phyloP scores from a whole-genome alignment of 1,140 invertebrate genomes.

The Rhagoletis zephyria region DNA sequence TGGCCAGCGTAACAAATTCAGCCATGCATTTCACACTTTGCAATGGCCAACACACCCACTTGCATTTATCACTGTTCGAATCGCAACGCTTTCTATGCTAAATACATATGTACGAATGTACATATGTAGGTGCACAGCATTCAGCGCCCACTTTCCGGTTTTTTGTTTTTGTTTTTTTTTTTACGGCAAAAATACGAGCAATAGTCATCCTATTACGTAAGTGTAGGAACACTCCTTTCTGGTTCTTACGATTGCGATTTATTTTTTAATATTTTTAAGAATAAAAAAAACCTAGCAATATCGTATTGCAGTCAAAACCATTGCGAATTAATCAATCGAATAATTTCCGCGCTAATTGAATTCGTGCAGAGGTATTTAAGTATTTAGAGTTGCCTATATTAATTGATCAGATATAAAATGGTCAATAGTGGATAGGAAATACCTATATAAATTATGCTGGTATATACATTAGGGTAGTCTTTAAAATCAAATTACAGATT shows the following conservation, averaged over 20 bases:
- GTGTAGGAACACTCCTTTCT: neutral
- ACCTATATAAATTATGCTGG: no score
- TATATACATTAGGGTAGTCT: no score
- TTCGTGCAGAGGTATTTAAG: conserved; percentile 23
- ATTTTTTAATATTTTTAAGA: neutral
- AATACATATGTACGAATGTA: no score
- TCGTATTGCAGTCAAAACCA: neutral
- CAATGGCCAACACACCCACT: neutral
- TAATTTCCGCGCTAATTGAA: conserved; percentile 35
- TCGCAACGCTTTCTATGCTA: neutral
- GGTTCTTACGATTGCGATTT: neutral
- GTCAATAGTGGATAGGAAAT: no score
- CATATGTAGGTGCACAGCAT: neutral
- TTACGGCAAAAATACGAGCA: neutral
- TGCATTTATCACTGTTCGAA: neutral
- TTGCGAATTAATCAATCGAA: conserved; percentile 36
- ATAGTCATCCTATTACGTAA: neutral
- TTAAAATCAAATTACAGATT: no score
- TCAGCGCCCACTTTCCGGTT: neutral
- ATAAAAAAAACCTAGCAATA: neutral
- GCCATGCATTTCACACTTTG: neutral
- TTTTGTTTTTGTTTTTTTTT: neutral
- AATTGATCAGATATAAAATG: conserved; percentile 38
- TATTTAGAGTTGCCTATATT: neutral
- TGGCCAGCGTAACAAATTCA: neutral